These are phyloP conservation scores for Anolis sagrei DNA, from an alignment of 2,113 vertebrate species.

Conservation along the genomic window DNA sequence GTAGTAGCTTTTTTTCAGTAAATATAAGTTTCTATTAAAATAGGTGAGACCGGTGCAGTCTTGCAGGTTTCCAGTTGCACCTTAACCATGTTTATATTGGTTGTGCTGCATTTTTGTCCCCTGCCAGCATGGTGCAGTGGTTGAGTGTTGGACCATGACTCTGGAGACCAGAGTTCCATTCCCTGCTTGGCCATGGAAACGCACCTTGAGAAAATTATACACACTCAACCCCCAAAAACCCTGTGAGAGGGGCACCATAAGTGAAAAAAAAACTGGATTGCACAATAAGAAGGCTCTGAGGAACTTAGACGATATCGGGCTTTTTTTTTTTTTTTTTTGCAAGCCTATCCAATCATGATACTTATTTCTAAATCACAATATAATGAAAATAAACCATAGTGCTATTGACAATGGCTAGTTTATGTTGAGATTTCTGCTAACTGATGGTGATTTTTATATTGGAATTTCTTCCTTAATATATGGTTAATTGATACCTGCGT, in stretches of 20 bases:
- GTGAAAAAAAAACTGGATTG: too few species aligned
- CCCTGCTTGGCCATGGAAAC: too few species aligned
- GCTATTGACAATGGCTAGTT: not conserved
- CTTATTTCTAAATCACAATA: not conserved
- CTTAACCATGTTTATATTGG: not conserved
- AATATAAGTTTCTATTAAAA: not conserved
- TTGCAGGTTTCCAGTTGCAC: not conserved
- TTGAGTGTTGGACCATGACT: too few species aligned
- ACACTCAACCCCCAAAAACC: too few species aligned
- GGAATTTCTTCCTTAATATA: constrained; percentile 29
- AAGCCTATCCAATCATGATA: not conserved
- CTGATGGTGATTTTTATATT: constrained; percentile 36
- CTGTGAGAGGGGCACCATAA: too few species aligned
- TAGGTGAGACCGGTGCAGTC: not conserved
- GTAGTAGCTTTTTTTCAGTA: not conserved
- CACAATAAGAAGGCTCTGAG: not conserved
- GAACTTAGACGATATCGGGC: not conserved
- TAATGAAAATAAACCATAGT: constrained; percentile 26
- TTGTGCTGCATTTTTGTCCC: too few species aligned
- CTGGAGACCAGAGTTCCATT: too few species aligned
- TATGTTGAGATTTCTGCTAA: constrained; percentile 26
- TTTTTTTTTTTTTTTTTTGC: not conserved
- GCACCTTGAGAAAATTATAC: too few species aligned
- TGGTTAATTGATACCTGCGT: constrained; percentile 45
- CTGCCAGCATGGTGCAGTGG: too few species aligned